Percentiles rank a stretch among this genome's conserved stretches.
These are phyloP conservation scores for Vulpes vulpes DNA, from an alignment of 2,113 vertebrate genomes.

Conservation along the genomic window DNA sequence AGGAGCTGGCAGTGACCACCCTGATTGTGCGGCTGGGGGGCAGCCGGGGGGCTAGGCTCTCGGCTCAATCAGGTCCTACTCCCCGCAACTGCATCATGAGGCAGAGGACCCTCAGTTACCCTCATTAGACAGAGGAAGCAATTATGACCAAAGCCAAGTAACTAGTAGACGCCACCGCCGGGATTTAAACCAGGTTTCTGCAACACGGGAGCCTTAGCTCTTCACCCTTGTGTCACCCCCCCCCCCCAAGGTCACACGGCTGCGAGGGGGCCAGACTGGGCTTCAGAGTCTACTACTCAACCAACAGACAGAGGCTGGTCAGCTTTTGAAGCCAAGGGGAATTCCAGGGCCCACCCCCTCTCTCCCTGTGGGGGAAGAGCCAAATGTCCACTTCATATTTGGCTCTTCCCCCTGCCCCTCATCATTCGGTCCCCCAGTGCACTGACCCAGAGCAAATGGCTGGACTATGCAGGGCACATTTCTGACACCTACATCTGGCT, in stretches of 20 bases:
- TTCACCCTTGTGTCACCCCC: neutral
- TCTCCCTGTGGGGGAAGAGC: neutral
- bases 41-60: neutral
- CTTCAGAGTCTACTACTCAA: neutral
- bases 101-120: neutral
- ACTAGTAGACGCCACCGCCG: neutral
- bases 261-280: neutral
- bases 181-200: neutral
- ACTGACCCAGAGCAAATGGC: neutral
- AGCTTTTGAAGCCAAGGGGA: neutral
- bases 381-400: neutral
- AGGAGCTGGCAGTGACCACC: neutral
- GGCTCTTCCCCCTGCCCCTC: neutral
- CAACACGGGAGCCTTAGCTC: neutral
- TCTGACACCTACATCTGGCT: neutral
- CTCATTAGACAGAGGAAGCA: constrained; percentile 12
- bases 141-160: neutral
- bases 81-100: neutral
- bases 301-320: neutral
- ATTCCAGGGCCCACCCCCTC: too few relatives aligned
- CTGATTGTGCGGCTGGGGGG: too few relatives aligned
- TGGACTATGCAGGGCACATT: neutral
- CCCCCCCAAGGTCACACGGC: neutral
- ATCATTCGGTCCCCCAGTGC: neutral
- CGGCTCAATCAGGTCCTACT: neutral